These are phyloP conservation scores for Chrysopa pallens DNA, from an alignment of 1,140 invertebrate genomes.

Conservation along the genomic window DNA sequence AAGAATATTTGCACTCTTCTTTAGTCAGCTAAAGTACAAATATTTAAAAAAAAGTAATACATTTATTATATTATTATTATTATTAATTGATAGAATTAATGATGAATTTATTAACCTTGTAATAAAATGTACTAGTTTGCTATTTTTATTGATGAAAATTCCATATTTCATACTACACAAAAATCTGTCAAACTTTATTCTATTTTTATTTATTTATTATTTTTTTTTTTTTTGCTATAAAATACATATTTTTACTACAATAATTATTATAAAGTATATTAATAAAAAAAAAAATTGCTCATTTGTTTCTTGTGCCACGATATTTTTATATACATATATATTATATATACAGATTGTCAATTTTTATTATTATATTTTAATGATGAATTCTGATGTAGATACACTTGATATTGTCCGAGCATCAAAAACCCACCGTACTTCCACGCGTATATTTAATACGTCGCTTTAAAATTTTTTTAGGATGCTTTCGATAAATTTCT, in stretches of 20 bases:
- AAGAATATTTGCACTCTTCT: not conserved
- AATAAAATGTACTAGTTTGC: too few relatives aligned
- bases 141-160: too few relatives aligned
- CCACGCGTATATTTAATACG: too few relatives aligned
- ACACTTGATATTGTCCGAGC: conserved; percentile 3
- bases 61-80: not conserved
- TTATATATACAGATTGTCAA: not conserved
- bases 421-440: not conserved
- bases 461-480: too few relatives aligned
- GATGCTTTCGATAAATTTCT: too few relatives aligned
- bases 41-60: not conserved
- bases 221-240: too few relatives aligned
- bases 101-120: too few relatives aligned
- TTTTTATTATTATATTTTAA: not conserved
- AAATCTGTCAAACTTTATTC: too few relatives aligned
- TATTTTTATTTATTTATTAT: too few relatives aligned
- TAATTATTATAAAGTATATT: not conserved
- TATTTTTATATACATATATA: not conserved
- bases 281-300: not conserved
- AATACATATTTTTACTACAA: too few relatives aligned
- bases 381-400: not conserved
- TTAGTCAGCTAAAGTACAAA: not conserved
- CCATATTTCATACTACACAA: too few relatives aligned
- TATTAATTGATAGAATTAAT: too few relatives aligned
- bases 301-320: not conserved